These are phyloP conservation scores for Telenomus remus DNA, from an alignment of 1,140 invertebrate genomes.

Conservation along the genomic window DNA sequence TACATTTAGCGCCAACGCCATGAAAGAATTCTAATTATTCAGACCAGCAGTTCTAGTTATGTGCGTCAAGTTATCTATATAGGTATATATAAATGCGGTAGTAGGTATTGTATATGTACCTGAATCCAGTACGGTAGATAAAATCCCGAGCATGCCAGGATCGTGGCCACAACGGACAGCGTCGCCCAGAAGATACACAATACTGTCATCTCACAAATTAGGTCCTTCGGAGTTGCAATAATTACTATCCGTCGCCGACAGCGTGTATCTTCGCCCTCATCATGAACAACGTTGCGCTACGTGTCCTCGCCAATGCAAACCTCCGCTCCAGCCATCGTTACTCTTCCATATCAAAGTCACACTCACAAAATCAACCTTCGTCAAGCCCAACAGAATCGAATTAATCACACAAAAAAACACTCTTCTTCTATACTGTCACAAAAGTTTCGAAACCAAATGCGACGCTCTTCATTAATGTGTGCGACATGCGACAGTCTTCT, in stretches of 20 bases:
- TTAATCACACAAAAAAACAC: too few relatives aligned
- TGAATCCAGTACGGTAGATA: conserved; percentile 85
- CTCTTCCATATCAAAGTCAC: conserved; percentile 18
- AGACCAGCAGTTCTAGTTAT: too few relatives aligned
- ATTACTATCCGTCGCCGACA: conserved; percentile 51
- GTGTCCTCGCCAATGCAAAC: conserved; percentile 18
- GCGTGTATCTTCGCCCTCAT: conserved; percentile 26
- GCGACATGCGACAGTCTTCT: too few relatives aligned
- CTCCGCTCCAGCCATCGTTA: conserved; percentile 15
- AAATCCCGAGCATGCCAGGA: conserved; percentile 80
- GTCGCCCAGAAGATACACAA: conserved; percentile 81
- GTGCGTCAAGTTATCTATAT: too few relatives aligned
- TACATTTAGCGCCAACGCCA: too few relatives aligned
- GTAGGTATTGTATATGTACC: conserved; percentile 66
- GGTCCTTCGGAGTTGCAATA: conserved; percentile 46
- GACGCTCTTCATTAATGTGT: too few relatives aligned
- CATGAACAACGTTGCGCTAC: conserved; percentile 8
- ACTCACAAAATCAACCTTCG: conserved; percentile 36
- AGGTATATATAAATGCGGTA: neutral
- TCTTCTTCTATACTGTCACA: too few relatives aligned
- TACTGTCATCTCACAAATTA: conserved; percentile 74
- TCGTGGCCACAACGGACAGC: conserved; percentile 78
- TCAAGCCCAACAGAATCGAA: conserved; percentile 28
- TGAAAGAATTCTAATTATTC: too few relatives aligned
- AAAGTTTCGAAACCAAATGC: too few relatives aligned